phyloP scores from a whole-genome alignment of 2,113 vertebrate species.

The Caranx melampygus region DNA sequence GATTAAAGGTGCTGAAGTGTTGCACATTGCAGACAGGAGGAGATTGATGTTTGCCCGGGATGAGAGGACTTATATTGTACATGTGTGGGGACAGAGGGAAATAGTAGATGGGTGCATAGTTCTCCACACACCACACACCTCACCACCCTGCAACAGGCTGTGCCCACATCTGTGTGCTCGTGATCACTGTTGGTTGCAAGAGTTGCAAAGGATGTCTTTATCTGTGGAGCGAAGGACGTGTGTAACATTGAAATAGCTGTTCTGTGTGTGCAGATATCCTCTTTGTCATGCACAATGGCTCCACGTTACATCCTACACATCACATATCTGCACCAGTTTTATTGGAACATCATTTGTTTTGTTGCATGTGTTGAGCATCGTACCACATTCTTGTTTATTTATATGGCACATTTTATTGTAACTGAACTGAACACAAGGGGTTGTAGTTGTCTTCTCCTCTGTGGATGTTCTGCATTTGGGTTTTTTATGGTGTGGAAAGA shows the following conservation, averaged over 20 bases:
- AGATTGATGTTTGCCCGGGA: constrained; percentile 72
- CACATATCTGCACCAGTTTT: background rate
- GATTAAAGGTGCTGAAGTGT: constrained; percentile 74
- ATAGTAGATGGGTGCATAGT: constrained; percentile 16
- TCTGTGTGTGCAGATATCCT: background rate
- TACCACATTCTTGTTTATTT: background rate
- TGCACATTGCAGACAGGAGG: constrained; percentile 46
- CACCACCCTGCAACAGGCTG: constrained; percentile 68
- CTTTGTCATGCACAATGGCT: background rate
- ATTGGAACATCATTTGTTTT: background rate
- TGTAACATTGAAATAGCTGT: background rate
- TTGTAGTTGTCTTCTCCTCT: background rate
- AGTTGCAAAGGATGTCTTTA: constrained; percentile 34
- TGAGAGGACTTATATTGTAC: constrained; percentile 61
- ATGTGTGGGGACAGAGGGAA: constrained; percentile 28
- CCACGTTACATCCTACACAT: background rate
- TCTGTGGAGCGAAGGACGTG: constrained; percentile 25
- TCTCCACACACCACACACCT: constrained; percentile 13
- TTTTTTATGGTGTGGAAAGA: constrained; percentile 2
- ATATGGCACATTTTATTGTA: background rate
- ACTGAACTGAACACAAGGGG: background rate
- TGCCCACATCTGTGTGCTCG: background rate
- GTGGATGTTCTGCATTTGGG: background rate
- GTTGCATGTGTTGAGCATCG: background rate
- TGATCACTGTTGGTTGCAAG: constrained; percentile 16